Evolutionary conservation across 2,797 vertebrate species (phyloP), one percentile per base, ranked within the genome.

Genomic region (Crocidura indochinensis): DNA sequence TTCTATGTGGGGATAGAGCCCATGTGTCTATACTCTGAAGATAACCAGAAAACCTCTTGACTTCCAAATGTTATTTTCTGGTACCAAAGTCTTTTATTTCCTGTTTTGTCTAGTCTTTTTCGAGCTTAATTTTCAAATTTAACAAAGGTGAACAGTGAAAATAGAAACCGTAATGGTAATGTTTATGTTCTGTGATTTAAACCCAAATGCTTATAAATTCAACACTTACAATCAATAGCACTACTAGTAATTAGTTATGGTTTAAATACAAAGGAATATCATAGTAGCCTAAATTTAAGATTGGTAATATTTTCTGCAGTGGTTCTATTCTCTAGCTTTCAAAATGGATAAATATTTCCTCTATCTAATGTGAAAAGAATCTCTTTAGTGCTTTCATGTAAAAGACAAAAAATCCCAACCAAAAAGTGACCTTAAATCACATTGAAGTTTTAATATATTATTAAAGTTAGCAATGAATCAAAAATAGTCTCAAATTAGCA

Each of bases 201-300:
- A 14, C 24, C 24, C 31, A 65, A 38, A 75, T 56, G 31, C 27
- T 64, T 76, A 2, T 27, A 67, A 83, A 67, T 44, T 69, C 73
- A 67, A 0, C 31, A 69, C 74, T 9, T 67, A 69, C 29, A 84
- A 81, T 91, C n/a, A 82, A 62, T 83, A 76, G 65, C 67, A 75
- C 44, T 93, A 80, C 81, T 87, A 29, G 74, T 88, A 84, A 47
- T 38, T 68, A 27, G 31, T 83, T 46, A 76, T 85, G 85, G 87
- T 20, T 77, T 94, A 76, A 64, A 53, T 72, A 84, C 38, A 72
- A 87, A 93, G 49, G 93, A 91, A 69, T 80, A 83, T 85, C 49
- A 8, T 78, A 78, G 71, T 53, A 93, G 95, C 95, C 95, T 97
- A 96, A 85, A 86, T 80, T 97, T 96, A 86, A 31, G 94, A n/a